Conservation (phyloP, 2,888 invertebrate genomes). For the Miltochrista miniata region DNA sequence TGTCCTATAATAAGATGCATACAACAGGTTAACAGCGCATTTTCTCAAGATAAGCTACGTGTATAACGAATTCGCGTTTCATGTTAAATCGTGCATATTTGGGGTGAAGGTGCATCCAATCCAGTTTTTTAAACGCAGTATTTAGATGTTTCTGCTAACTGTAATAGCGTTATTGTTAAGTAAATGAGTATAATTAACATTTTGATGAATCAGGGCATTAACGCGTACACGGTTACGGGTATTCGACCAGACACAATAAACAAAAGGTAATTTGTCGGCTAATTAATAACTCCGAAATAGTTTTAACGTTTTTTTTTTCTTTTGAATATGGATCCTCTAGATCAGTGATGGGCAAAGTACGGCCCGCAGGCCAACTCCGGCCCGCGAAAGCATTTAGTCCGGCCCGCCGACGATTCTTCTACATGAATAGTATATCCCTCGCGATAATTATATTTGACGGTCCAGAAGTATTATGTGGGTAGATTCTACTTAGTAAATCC, state of each 20-base stretch:
- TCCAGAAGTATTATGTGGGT: too few species aligned
- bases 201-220: constrained; percentile 43
- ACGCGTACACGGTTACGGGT: constrained; percentile 39
- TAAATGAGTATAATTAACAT: constrained; percentile 71
- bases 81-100: constrained; percentile 79
- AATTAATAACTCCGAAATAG: constrained; percentile 23
- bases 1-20: constrained; percentile 70
- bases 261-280: constrained; percentile 41
- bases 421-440: too few species aligned
- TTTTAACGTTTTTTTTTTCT: too few species aligned
- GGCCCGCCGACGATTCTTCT: too few species aligned
- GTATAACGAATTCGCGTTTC: constrained; percentile 83
- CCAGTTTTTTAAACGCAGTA: constrained; percentile 71
- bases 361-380: too few species aligned
- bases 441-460: too few species aligned
- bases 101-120: constrained; percentile 65
- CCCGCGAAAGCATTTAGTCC: too few species aligned
- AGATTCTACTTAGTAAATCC: too few species aligned
- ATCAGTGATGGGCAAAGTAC: too few species aligned
- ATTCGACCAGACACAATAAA: constrained; percentile 38
- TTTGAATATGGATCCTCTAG: too few species aligned
- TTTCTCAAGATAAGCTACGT: constrained; percentile 78
- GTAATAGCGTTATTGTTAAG: constrained; percentile 68
- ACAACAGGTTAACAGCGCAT: constrained; percentile 77
- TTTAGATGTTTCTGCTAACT: constrained; percentile 74